Evolutionary conservation across 2,888 invertebrate genomes (phyloP).

Genomic region (Hemithea aestivaria): DNA sequence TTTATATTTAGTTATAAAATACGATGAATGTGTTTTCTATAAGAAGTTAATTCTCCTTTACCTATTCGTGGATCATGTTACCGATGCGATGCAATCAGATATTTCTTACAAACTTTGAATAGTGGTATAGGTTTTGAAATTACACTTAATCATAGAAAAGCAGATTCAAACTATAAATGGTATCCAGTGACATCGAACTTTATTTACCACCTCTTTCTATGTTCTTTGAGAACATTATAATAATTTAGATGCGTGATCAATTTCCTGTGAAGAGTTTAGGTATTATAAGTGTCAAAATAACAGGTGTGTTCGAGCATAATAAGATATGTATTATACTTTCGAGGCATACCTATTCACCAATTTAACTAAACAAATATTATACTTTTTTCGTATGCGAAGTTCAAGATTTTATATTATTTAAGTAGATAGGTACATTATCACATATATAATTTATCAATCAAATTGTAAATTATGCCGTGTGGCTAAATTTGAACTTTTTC

Average conservation of each 20-base stretch:
- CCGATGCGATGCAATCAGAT: conserved; percentile 24
- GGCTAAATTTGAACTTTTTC: no score
- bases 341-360: conserved; percentile 8
- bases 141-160: conserved; percentile 22
- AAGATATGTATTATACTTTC: no score
- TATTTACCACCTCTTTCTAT: no score
- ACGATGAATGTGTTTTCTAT: conserved; percentile 8
- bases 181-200: conserved; percentile 15
- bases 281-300: no score
- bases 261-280: conserved; percentile 4
- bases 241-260: conserved; percentile 8
- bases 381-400: no score
- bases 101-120: conserved; percentile 23
- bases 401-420: no score
- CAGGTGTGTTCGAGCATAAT: no score
- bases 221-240: conserved; percentile 4
- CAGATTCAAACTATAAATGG: conserved; percentile 14
- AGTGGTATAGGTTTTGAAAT: conserved; percentile 25
- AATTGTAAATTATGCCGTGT: no score
- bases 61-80: conserved; percentile 27
- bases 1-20: conserved; percentile 22
- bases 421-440: no score
- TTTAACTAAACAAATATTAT: no score
- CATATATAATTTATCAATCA: no score
- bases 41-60: conserved; percentile 20